phyloP scores from a whole-genome alignment of 64 coral and sea anemone species.

The Astreopora myriophthalma region DNA sequence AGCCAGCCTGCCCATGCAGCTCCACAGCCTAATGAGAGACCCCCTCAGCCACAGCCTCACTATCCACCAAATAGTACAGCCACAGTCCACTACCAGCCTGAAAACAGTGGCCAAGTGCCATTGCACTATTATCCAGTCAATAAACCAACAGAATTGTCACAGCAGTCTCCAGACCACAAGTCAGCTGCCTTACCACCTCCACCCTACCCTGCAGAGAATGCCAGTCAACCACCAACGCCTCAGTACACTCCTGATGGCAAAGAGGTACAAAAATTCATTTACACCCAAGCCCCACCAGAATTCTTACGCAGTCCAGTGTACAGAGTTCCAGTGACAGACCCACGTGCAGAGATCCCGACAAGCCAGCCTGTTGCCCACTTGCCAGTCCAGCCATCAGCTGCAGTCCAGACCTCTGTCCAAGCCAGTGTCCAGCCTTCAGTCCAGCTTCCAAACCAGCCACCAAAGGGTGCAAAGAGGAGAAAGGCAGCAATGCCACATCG shows the following conservation, averaged over 20 bases:
- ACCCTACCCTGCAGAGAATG: slow-evolving; percentile 55
- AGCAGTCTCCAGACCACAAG: slow-evolving; percentile 50
- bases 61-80: slow-evolving; percentile 16
- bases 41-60: slow-evolving; percentile 48
- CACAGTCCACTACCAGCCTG: slow-evolving; percentile 30
- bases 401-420: neutral
- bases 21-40: slow-evolving; percentile 18
- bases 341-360: neutral
- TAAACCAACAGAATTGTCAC: neutral
- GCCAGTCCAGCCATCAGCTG: neutral
- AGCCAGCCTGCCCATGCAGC: slow-evolving; percentile 8
- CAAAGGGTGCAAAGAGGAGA: slow-evolving; percentile 50
- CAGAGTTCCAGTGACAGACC: slow-evolving; percentile 51
- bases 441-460: neutral
- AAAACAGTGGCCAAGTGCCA: neutral
- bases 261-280: slow-evolving; percentile 52
- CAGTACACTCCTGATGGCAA: slow-evolving; percentile 56
- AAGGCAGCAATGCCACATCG: slow-evolving; percentile 59
- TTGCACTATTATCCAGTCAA: slow-evolving; percentile 39
- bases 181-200: neutral
- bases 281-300: slow-evolving; percentile 55
- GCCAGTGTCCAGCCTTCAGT: neutral
- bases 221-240: slow-evolving; percentile 53
- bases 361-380: neutral
- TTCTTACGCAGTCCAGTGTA: slow-evolving; percentile 73